These are phyloP conservation scores for Passer montanus DNA, from an alignment of 2,113 vertebrate genomes.

Conservation along the genomic window DNA sequence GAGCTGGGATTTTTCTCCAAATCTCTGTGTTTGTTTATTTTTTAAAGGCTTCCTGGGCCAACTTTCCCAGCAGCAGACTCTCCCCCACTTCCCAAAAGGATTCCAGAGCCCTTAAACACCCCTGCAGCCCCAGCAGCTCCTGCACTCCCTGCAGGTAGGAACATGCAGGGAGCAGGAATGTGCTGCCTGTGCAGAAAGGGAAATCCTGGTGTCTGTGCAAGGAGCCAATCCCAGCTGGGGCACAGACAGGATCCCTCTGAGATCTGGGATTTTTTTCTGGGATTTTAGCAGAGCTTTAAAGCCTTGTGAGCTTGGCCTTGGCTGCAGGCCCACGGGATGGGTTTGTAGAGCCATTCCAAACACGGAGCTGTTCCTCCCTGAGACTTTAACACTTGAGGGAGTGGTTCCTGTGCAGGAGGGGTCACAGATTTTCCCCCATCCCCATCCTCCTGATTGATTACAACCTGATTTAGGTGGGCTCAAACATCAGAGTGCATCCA, in stretches of 20 bases:
- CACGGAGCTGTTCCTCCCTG: neutral
- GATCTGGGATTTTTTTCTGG: neutral
- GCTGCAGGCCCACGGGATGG: neutral
- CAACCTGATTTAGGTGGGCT: neutral
- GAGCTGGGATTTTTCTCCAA: neutral
- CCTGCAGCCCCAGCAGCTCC: neutral
- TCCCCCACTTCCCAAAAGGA: neutral
- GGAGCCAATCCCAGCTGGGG: neutral
- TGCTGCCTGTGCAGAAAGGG: neutral
- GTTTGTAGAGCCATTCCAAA: neutral
- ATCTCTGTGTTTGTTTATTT: neutral
- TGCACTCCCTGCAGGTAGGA: neutral
- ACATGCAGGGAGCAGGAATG: neutral
- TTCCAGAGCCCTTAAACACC: neutral
- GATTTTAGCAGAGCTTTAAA: neutral
- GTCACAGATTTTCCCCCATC: neutral
- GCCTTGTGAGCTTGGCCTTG: neutral
- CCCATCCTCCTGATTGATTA: accelerated
- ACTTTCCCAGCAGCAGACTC: neutral
- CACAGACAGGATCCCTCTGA: neutral
- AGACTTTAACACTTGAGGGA: conserved; percentile 34
- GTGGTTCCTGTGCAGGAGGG: neutral
- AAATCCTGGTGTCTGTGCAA: neutral
- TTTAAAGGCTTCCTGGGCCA: neutral
- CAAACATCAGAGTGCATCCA: accelerated